A percentile compares a stretch with the other conserved stretches of the same genome.
These are phyloP conservation scores for Plecotus auritus DNA, from an alignment of 2,113 vertebrate species.

Conservation along the genomic window DNA sequence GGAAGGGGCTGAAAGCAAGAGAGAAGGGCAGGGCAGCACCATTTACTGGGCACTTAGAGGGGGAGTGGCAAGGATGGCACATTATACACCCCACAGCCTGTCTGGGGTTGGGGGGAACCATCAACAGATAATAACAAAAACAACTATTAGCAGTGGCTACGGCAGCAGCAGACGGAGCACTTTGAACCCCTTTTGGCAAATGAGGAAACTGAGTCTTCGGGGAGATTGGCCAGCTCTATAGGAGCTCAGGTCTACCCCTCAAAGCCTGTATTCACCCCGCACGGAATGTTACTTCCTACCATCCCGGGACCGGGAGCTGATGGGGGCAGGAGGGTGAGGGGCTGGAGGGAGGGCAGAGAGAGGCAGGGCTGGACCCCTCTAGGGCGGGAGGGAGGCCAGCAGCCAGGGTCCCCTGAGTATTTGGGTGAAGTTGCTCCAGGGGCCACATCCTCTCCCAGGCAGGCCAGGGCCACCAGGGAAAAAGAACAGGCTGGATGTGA, in stretches of 20 bases:
- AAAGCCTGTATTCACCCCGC: neutral
- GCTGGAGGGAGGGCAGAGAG: rapidly evolving
- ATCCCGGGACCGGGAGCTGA: neutral
- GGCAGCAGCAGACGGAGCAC: neutral
- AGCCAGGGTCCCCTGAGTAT: neutral
- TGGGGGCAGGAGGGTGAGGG: neutral
- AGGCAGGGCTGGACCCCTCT: neutral
- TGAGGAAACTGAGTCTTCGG: neutral
- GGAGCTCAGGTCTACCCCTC: neutral
- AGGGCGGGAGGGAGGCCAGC: neutral
- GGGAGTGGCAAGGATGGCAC: rapidly evolving
- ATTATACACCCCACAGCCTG: neutral
- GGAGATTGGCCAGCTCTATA: rapidly evolving
- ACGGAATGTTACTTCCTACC: neutral
- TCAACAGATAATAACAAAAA: neutral
- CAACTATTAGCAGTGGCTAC: neutral
- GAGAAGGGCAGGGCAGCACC: neutral
- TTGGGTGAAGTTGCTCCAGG: neutral
- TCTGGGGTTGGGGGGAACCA: neutral
- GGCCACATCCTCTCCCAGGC: neutral
- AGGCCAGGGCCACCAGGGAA: neutral
- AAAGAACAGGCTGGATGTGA: constrained; percentile 18
- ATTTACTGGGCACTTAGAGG: neutral
- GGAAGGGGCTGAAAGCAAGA: neutral
- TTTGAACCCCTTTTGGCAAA: neutral